phyloP scores from a whole-genome alignment of 2,888 invertebrate species.

The Pteria penguin region DNA sequence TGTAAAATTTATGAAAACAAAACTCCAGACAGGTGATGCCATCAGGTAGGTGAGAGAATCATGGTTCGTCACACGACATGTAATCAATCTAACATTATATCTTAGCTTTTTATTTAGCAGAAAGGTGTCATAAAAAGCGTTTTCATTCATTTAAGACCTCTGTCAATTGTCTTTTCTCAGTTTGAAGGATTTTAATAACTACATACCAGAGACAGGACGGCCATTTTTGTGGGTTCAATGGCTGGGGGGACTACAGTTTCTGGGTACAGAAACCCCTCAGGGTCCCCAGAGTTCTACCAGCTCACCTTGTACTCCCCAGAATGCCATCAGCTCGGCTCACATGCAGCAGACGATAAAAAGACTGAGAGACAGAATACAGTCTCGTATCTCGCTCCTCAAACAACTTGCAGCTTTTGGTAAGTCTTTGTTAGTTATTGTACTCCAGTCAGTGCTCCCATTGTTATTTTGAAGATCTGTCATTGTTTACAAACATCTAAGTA shows the following conservation, averaged over 20 bases:
- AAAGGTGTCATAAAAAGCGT: too few species aligned
- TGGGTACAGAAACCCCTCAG: conserved; percentile 72
- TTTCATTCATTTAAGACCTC: too few species aligned
- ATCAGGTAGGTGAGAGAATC: too few species aligned
- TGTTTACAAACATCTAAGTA: too few species aligned
- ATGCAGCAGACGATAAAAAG: conserved; percentile 89
- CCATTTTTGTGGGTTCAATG: conserved; percentile 95
- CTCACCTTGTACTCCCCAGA: conserved; percentile 45
- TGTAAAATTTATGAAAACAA: too few species aligned
- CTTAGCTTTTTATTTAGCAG: too few species aligned
- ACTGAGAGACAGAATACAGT: conserved; percentile 87
- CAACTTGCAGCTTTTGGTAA: conserved; percentile 86
- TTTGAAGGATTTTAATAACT: conserved; percentile 78
- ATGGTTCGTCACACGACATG: too few species aligned
- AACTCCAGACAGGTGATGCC: too few species aligned
- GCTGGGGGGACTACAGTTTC: conserved; percentile 92
- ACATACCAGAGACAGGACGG: conserved; percentile 84
- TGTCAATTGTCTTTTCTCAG: conserved; percentile 70
- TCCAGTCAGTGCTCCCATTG: neutral
- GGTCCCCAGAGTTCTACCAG: conserved; percentile 39
- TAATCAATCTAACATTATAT: too few species aligned
- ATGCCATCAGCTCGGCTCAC: conserved; percentile 82
- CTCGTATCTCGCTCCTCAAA: conserved; percentile 87
- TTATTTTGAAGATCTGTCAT: neutral
- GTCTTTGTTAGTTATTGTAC: neutral